Evolutionary conservation across 2,113 vertebrate genomes (phyloP).

Genomic region (Eublepharis macularius): DNA sequence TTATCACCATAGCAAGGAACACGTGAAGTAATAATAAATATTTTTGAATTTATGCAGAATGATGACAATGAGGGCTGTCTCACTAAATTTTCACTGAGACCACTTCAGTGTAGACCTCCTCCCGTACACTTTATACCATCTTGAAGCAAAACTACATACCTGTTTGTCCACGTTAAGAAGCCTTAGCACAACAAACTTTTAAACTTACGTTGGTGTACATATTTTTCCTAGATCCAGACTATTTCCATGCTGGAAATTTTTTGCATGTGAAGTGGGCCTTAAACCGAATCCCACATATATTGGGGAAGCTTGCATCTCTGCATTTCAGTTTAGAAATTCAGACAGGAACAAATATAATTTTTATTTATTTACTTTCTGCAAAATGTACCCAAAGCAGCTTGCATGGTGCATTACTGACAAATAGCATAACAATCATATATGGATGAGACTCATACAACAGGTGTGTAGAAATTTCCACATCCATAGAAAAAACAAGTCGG

Average conservation of each 20-base stretch:
- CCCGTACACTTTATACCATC: not conserved
- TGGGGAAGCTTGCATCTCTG: not conserved
- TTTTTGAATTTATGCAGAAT: not conserved
- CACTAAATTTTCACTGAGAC: not conserved
- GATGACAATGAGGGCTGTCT: not conserved
- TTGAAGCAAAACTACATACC: not conserved
- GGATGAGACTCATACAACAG: not conserved
- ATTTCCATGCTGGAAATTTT: not conserved
- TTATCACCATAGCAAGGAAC: not conserved
- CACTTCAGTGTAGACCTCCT: not conserved
- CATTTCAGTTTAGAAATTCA: not conserved
- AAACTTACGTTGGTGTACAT: not conserved
- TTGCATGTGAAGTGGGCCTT: not conserved
- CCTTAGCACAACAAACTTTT: not conserved
- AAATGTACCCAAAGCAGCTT: not conserved
- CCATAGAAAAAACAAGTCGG: not conserved
- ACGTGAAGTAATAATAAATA: not conserved
- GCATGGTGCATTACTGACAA: not conserved
- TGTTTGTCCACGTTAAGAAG: not conserved
- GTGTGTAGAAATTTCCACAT: not conserved
- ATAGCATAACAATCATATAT: not conserved
- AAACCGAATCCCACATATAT: not conserved
- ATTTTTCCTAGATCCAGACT: not conserved
- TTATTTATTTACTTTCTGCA: too few species aligned
- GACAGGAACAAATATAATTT: too few species aligned